A percentile compares a stretch with the other conserved stretches of the same genome.
These are phyloP conservation scores for Peromyscus californicus DNA, from an alignment of 2,113 vertebrate species.

Conservation along the genomic window DNA sequence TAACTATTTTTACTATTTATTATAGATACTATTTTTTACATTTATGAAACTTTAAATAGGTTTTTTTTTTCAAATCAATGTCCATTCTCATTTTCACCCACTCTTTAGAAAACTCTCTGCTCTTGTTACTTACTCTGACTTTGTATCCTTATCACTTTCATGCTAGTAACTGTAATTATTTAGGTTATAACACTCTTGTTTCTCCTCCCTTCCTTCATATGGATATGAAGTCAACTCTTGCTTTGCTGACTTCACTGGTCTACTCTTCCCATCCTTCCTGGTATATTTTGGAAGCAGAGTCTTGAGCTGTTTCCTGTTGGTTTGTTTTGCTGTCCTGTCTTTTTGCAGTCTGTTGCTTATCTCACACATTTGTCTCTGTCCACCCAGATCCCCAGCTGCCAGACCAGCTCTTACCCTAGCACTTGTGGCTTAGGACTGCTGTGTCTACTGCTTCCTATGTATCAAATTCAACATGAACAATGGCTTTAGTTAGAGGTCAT, in stretches of 20 bases:
- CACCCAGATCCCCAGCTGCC: neutral
- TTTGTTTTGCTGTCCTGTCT: neutral
- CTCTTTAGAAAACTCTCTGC: neutral
- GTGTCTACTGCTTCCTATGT: neutral
- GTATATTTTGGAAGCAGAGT: neutral
- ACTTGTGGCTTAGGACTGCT: neutral
- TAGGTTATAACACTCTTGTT: neutral
- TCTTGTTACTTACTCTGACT: neutral
- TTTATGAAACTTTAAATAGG: neutral
- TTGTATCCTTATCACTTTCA: constrained; percentile 9
- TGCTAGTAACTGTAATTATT: neutral
- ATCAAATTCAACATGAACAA: neutral
- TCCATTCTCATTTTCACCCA: constrained; percentile 11
- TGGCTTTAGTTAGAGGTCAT: neutral
- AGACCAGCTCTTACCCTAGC: neutral
- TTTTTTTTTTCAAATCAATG: constrained; percentile 14
- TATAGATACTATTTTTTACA: neutral
- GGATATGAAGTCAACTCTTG: fast-evolving
- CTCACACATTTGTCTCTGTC: neutral
- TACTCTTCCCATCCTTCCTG: neutral
- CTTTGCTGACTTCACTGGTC: neutral
- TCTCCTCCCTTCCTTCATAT: constrained; percentile 32
- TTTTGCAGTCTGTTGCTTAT: neutral
- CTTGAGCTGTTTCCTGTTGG: neutral
- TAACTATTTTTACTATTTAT: neutral